Conservation (phyloP, 2,113 vertebrate genomes). For the Leuciscus idus region DNA sequence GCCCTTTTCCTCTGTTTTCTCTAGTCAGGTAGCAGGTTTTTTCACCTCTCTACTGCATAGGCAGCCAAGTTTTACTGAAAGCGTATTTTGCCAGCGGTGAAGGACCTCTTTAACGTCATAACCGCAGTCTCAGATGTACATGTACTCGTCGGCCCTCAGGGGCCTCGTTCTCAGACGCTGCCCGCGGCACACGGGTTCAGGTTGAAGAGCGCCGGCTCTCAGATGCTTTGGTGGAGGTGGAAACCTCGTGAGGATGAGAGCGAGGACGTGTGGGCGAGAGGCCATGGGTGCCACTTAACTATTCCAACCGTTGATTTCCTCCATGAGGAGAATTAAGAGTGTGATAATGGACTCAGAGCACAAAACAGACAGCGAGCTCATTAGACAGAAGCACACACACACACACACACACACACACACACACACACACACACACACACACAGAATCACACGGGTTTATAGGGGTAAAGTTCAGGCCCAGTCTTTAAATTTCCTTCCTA, state of each 20-base stretch:
- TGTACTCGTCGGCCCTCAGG: not conserved
- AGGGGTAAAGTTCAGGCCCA: not conserved
- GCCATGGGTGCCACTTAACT: constrained; percentile 1
- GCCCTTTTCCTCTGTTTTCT: too few species aligned
- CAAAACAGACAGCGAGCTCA: constrained; percentile 62
- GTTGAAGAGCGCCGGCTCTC: constrained; percentile 10
- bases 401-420: too few species aligned
- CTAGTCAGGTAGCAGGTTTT: too few species aligned
- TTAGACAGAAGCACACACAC: constrained; percentile 56
- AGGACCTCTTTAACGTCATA: too few species aligned
- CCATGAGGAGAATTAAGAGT: constrained; percentile 64
- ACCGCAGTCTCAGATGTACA: not conserved
- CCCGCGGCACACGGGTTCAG: not conserved
- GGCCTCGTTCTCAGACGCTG: constrained; percentile 5
- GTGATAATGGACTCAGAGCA: constrained; percentile 68
- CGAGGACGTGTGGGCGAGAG: constrained; percentile 17
- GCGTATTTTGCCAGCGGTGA: too few species aligned
- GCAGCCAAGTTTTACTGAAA: too few species aligned
- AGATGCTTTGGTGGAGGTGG: constrained; percentile 10
- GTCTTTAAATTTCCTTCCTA: not conserved
- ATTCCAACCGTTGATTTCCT: not conserved
- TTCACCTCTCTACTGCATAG: too few species aligned
- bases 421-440: too few species aligned
- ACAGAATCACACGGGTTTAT: not conserved
- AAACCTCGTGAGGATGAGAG: constrained; percentile 25